Evolutionary conservation across 2,888 invertebrate species (phyloP).

Genomic region (Onthophagus sagittarius): DNA sequence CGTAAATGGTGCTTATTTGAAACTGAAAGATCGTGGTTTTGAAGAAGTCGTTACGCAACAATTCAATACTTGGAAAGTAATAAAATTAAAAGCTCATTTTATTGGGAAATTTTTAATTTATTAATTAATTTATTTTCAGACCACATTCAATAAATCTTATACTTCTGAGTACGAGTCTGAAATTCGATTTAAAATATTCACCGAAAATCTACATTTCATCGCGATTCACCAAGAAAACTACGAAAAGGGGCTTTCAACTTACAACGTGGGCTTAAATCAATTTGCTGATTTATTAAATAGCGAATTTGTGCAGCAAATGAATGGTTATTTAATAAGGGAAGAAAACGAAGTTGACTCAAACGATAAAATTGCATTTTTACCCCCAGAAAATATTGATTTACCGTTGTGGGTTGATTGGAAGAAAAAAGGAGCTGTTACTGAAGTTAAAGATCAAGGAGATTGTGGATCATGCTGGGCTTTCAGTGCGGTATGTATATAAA

Average conservation of each 20-base stretch:
- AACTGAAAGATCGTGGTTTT: background rate
- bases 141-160: constrained; percentile 51
- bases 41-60: constrained; percentile 57
- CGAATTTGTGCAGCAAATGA: constrained; percentile 66
- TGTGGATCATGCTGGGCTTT: constrained; percentile 94
- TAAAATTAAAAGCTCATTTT: constrained; percentile 9
- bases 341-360: constrained; percentile 6
- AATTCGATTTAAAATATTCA: constrained; percentile 82
- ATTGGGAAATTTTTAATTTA: constrained; percentile 25
- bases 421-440: constrained; percentile 78
- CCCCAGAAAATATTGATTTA: constrained; percentile 64
- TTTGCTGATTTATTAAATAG: constrained; percentile 82
- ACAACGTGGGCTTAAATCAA: constrained; percentile 71
- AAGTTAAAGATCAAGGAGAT: constrained; percentile 82
- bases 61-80: constrained; percentile 46
- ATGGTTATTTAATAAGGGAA: constrained; percentile 51
- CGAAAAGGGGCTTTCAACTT: constrained; percentile 62
- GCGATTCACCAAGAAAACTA: constrained; percentile 77
- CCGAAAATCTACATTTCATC: constrained; percentile 80
- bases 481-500: constrained; percentile 65
- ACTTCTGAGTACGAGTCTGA: constrained; percentile 69
- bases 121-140: constrained; percentile 29
- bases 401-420: constrained; percentile 85
- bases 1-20: background rate
- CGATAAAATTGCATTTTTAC: constrained; percentile 58